Evolutionary conservation across 2,888 invertebrate genomes (phyloP), one percentile per base, ranked within the genome.

Genomic region (Tinea pellionella): DNA sequence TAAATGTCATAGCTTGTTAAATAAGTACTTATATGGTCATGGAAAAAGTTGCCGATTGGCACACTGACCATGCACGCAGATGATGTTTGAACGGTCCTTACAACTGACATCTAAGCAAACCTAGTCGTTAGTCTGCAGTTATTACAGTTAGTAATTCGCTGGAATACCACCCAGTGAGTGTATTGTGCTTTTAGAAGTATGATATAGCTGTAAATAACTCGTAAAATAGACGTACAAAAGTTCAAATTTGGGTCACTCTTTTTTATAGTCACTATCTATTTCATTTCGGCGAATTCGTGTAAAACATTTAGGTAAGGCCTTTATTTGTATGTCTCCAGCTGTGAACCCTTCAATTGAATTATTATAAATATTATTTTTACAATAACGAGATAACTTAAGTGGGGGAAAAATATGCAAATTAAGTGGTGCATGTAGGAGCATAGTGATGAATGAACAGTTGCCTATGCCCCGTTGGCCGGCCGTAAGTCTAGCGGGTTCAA

Each of bases 401-500:
- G 30, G 30, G 4, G 30, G 30, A 9, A 30, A 30, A 9, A 37
- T 37, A n/a, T 37, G 9, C 9, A 9, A 37, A 6, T 6, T 37
- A 15, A 15, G 15, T 47, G 8, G 16, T 47, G 15, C 16, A n/a
- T 15, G 13, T 16, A 53, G 16, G 19, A 24, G 4, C 1, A 24
- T 24, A 18, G n/a, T 12, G 53, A 53, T 57, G 57, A 57, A 57
- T 66, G 68, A 66, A 68, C 66, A 62, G 63, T 62, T 62, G 61
- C 13, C 18, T 57, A 56, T 57, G 63, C 60, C 62, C 63, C 63
- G 63, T 63, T 59, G 63, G 61, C 61, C 63, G 61, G 62, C 60
- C 59, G 63, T 62, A 60, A 64, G 63, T 32, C 59, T 71, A 73
- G 72, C 70, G 69, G 69, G 63, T 64, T 63, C 62, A 63, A 61